Conservation (phyloP, 2,113 vertebrate genomes). For the Oxygymnocypris stewartii region DNA sequence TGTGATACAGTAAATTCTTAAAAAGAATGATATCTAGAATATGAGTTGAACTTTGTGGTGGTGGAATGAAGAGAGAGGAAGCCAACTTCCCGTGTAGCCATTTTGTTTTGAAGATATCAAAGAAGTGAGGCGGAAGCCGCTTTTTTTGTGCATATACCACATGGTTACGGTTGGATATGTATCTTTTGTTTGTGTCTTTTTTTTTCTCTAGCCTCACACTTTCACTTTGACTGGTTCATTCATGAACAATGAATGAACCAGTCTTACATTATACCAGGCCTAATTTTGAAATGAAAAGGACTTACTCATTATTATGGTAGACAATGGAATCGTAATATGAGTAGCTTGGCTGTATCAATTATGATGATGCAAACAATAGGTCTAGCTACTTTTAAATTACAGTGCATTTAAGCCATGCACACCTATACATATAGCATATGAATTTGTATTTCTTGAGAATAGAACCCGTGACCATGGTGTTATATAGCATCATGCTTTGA, state of each 20-base stretch:
- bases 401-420: neutral
- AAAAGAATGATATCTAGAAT: conserved; percentile 1
- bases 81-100: conserved; percentile 36
- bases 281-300: conserved; percentile 35
- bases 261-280: too few species aligned
- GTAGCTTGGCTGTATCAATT: neutral
- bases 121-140: conserved; percentile 49
- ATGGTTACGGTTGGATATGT: conserved; percentile 42
- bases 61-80: conserved; percentile 26
- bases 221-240: conserved; percentile 57
- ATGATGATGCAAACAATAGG: neutral
- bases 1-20: neutral
- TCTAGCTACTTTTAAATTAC: neutral
- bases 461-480: neutral
- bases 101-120: conserved; percentile 56
- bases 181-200: conserved; percentile 28
- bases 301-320: conserved; percentile 50
- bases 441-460: neutral
- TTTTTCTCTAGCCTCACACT: conserved; percentile 36
- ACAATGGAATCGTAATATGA: conserved; percentile 10
- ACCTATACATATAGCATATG: neutral
- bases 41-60: conserved; percentile 11
- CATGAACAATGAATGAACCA: too few species aligned
- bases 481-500: neutral
- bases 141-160: conserved; percentile 48